Percentiles rank a stretch among this genome's conserved stretches.
Evolutionary conservation across 2,888 invertebrate species (phyloP).

Genomic region (Hermaeophaga mercurialis): DNA sequence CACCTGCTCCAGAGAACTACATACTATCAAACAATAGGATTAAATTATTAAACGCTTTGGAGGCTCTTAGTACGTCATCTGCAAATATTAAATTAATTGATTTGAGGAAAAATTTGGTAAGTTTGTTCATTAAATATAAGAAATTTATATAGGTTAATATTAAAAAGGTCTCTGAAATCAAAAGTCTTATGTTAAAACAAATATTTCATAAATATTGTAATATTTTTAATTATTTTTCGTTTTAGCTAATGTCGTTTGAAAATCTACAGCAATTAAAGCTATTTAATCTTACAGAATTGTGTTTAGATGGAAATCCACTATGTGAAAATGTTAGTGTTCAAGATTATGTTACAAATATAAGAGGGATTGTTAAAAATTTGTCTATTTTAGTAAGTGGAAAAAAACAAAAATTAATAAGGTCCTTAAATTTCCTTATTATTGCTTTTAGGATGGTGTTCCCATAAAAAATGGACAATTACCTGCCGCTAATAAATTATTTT

Average conservation of each 20-base stretch:
- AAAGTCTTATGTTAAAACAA: no score
- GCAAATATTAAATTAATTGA: conserved; percentile 39
- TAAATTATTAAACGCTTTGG: conserved; percentile 48
- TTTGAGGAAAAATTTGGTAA: conserved; percentile 49
- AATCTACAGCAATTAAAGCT: conserved; percentile 39
- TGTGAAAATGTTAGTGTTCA: conserved; percentile 67
- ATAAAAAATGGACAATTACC: conserved; percentile 57
- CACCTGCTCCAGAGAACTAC: conserved; percentile 42
- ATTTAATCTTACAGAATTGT: conserved; percentile 54
- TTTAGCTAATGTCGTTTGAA: conserved; percentile 46
- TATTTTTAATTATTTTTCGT: no score
- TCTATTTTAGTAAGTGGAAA: conserved; percentile 59
- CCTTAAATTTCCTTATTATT: no score
- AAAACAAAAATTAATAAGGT: background rate
- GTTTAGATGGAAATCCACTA: conserved; percentile 73
- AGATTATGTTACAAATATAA: conserved; percentile 64
- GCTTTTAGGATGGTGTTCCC: conserved; percentile 62
- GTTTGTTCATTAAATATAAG: no score
- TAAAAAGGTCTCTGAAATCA: no score
- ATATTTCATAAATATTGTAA: no score
- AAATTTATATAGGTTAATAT: no score
- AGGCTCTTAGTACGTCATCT: conserved; percentile 45
- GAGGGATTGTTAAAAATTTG: conserved; percentile 61
- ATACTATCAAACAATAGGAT: conserved; percentile 52
- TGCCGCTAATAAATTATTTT: conserved; percentile 59